Evolutionary conservation across 2,888 invertebrate species (phyloP), one percentile per base, ranked within the genome.

Genomic region (Cephonodes hylas): DNA sequence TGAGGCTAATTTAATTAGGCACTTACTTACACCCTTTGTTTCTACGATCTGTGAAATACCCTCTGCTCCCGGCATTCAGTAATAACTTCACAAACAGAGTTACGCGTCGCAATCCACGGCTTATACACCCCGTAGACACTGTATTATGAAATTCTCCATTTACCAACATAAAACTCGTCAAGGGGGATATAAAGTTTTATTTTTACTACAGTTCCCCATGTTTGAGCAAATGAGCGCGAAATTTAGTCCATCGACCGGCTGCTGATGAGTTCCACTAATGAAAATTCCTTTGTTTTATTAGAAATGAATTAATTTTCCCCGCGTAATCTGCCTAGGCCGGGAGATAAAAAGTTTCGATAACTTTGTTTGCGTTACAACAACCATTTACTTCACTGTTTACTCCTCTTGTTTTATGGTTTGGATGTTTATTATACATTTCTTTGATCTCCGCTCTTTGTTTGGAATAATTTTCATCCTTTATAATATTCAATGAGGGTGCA

Each of bases 81-180:
- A 77, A 79, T 80, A 79, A 80, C 74, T 80, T 76, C 64, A 71
- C 74, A 76, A 76, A 79, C 73, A 73, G 76, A 72, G 71, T 74
- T 79, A 74, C 71, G 69, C 67, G 71, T 76, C 70, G 71, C 70
- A 67, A 72, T 71, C 69, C 72, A 66, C 65, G 70, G 69, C 69
- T 77, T 76, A 75, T 75, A 75, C 69, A 72, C 69, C 71, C 70
- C n/a, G n/a, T 59, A 66, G 69, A 70, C 66, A 73, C 70, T 71
- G 70, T 72, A 67, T 72, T 74, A 75, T 71, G 66, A 72, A 75
- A 73, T 75, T 72, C 69, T 62, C 69, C 69, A 75, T 74, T 80
- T 68, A 68, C 64, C 59, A 67, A 67, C 72, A 74, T 80, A 74
- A 75, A 80, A 71, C 69, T 65, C 71, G 69, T 73, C 66, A 70